A percentile compares a stretch with the other conserved stretches of the same genome.
These are phyloP conservation scores for Bucorvus abyssinicus DNA, from an alignment of 2,797 vertebrate genomes.

Conservation along the genomic window DNA sequence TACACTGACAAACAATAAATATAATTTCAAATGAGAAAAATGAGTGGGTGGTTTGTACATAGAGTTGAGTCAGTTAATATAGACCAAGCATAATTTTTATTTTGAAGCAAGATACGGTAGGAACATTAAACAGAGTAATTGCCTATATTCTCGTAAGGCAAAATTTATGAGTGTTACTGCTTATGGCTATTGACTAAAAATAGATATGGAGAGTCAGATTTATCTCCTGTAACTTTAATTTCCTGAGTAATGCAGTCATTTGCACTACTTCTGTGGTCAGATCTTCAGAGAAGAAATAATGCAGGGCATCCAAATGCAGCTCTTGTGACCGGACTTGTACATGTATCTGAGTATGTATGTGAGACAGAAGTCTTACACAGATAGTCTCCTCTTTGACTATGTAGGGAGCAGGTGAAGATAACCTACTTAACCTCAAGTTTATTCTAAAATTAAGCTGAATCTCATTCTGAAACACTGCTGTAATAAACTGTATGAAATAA, in stretches of 20 bases:
- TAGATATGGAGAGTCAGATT: background rate
- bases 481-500: background rate
- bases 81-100: background rate
- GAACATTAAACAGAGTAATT: background rate
- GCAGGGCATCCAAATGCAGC: background rate
- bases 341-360: background rate
- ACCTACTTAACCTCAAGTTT: background rate
- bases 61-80: background rate
- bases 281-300: background rate
- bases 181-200: background rate
- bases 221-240: slow-evolving; percentile 1
- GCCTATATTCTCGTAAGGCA: background rate
- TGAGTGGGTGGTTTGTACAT: background rate
- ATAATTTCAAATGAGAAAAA: background rate
- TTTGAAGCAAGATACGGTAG: background rate
- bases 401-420: background rate
- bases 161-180: background rate
- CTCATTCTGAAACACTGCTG: background rate
- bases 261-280: background rate
- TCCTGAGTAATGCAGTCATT: background rate
- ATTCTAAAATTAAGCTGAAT: background rate
- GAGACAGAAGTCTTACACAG: background rate
- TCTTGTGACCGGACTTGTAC: background rate
- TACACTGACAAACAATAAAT: background rate
- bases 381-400: background rate